Percentiles rank a stretch among this genome's conserved stretches.
Conservation (phyloP, 2,113 vertebrate genomes). For the Malaclemys terrapin region DNA sequence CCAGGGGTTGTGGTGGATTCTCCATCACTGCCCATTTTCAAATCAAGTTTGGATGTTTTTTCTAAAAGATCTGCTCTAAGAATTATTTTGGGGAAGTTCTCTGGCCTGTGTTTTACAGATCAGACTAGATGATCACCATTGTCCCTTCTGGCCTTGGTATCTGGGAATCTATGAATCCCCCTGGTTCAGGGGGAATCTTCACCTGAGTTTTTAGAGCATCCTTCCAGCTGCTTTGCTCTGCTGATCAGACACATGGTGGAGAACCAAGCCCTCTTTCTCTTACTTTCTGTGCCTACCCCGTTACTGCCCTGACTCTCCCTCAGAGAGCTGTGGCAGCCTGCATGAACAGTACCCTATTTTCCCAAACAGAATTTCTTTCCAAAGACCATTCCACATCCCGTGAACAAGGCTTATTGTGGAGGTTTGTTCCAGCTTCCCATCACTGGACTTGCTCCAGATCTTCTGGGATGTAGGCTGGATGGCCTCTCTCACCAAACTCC, state of each 20-base stretch:
- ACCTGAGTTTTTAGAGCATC: neutral
- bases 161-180: too few relatives aligned
- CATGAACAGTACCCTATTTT: neutral
- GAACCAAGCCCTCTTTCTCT: neutral
- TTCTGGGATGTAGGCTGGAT: neutral
- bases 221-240: neutral
- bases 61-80: too few relatives aligned
- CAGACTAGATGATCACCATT: neutral
- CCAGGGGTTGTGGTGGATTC: too few relatives aligned
- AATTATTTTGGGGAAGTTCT: too few relatives aligned
- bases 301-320: neutral
- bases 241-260: neutral
- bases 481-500: neutral
- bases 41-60: too few relatives aligned
- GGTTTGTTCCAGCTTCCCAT: neutral
- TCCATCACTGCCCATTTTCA: too few relatives aligned
- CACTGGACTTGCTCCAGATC: neutral
- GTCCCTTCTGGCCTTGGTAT: neutral
- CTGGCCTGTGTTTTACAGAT: too few relatives aligned
- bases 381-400: neutral
- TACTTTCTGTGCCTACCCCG: neutral
- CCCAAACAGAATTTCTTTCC: neutral
- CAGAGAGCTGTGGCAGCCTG: neutral
- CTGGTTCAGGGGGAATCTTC: neutral
- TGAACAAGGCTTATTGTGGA: neutral